These are phyloP conservation scores for Hesperophylax magnus DNA, from an alignment of 1,140 invertebrate species.

Conservation along the genomic window DNA sequence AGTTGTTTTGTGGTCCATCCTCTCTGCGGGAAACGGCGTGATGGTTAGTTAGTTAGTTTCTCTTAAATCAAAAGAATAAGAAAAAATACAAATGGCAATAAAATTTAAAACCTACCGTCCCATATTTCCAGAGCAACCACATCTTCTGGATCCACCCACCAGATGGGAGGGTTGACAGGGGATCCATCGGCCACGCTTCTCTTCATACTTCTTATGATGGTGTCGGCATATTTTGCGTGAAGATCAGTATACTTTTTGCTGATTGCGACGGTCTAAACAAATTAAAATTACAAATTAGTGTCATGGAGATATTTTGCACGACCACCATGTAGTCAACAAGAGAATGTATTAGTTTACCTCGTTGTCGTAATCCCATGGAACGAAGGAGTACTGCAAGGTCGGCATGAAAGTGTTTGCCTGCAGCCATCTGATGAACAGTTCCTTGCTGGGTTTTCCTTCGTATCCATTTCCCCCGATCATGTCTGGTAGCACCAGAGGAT, in stretches of 20 bases:
- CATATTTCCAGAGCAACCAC: conserved; percentile 75
- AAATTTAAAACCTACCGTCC: conserved; percentile 70
- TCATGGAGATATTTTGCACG: too few relatives aligned
- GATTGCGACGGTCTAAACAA: conserved; percentile 74
- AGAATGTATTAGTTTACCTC: conserved; percentile 61
- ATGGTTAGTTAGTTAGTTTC: too few relatives aligned
- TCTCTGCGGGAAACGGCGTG: too few relatives aligned
- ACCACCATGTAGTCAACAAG: too few relatives aligned
- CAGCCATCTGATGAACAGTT: conserved; percentile 85
- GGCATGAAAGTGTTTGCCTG: conserved; percentile 84
- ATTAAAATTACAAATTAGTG: too few relatives aligned
- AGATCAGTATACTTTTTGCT: conserved; percentile 77
- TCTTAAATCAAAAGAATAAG: neutral
- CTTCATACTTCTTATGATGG: conserved; percentile 75
- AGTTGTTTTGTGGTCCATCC: too few relatives aligned
- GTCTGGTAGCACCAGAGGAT: conserved; percentile 82
- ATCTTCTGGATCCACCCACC: conserved; percentile 88
- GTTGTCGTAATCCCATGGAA: conserved; percentile 82
- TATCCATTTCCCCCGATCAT: conserved; percentile 86
- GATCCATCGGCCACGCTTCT: conserved; percentile 75
- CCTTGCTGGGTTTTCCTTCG: conserved; percentile 67
- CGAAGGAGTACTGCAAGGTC: conserved; percentile 81
- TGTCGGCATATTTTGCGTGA: conserved; percentile 77
- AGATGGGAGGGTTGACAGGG: conserved; percentile 90
- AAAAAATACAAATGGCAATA: too few relatives aligned